Base-by-base conservation (phyloP, 2,888 invertebrate genomes). In the Eumerus sabulonum region DNA sequence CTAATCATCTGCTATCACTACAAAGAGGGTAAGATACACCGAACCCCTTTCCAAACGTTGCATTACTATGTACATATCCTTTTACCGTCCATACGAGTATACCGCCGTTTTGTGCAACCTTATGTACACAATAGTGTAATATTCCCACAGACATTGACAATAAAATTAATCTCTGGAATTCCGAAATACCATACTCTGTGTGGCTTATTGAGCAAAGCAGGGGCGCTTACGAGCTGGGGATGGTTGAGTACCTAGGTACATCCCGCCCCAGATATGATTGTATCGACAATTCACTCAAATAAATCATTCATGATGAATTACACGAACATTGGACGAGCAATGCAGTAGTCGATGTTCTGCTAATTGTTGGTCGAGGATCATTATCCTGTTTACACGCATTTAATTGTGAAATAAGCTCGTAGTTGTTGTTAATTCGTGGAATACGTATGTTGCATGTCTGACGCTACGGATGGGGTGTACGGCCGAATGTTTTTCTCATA, bases 131-230 rank as follows among this genome's bases (percentile, higher is more conserved):
- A 73, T 72, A 51, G 77, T 57, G 53, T 54, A 57, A 59, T 1
- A 77, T 77, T 77, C 77, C 73, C 77, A 77, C 77, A 73, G 63
- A 62, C 67, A 77, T 73, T 73, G 67, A 56, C 57, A 67, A 77
- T 72, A 63, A 68, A 77, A 54, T 73, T 77, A 77, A 77, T 77
- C 77, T 59, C 63, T 11, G 35, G 48, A 72, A 73, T 59, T 67
- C 67, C 16, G 38, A 63, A 77, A 59, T 35, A 35, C 38, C 56
- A 59, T 35, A 27, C 18, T 40, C 45, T 66, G 42, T 53, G 53
- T 62, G 50, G 66, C 66, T 72, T 57, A 60, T 73, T 73, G 51
- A 48, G 47, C 50, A 47, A 67, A 11, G 42, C 17, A 42, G 40
- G 40, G 11, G 40, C 47, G 11, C 12, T 18, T 17, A 38, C 14